Evolutionary conservation across 2,888 invertebrate genomes (phyloP).

Genomic region (Galerucella pusilla): DNA sequence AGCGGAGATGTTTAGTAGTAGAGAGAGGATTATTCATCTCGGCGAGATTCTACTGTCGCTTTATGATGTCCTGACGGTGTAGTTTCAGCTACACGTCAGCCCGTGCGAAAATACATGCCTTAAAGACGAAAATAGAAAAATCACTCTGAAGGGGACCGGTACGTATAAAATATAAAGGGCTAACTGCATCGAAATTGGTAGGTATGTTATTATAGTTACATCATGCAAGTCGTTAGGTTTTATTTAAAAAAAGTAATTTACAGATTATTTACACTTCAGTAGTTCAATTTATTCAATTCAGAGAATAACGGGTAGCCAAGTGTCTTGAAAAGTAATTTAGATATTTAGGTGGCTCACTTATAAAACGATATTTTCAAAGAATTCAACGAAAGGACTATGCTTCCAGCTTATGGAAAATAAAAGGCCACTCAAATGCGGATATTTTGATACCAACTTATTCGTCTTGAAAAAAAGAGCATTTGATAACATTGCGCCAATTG

Average conservation of each 20-base stretch:
- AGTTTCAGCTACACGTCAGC: slow-evolving; percentile 41
- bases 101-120: slow-evolving; percentile 41
- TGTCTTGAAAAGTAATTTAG: too few relatives aligned
- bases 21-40: slow-evolving; percentile 42
- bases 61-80: slow-evolving; percentile 31
- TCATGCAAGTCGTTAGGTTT: not conserved
- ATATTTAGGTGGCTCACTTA: too few relatives aligned
- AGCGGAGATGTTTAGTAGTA: slow-evolving; percentile 38
- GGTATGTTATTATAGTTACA: not conserved
- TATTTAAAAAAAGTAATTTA: not conserved
- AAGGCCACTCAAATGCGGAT: too few relatives aligned
- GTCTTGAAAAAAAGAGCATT: too few relatives aligned
- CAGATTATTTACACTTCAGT: not conserved
- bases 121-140: slow-evolving; percentile 41
- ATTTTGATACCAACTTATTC: too few relatives aligned
- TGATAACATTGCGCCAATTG: too few relatives aligned
- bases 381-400: too few relatives aligned
- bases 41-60: slow-evolving; percentile 35
- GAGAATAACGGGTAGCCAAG: too few relatives aligned
- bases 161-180: slow-evolving; percentile 31
- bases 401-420: too few relatives aligned
- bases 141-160: slow-evolving; percentile 20
- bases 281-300: too few relatives aligned
- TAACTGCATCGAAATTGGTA: slow-evolving; percentile 27
- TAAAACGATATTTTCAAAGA: too few relatives aligned